Conservation (phyloP, 2,797 vertebrate species). For the Tangara arthus region DNA sequence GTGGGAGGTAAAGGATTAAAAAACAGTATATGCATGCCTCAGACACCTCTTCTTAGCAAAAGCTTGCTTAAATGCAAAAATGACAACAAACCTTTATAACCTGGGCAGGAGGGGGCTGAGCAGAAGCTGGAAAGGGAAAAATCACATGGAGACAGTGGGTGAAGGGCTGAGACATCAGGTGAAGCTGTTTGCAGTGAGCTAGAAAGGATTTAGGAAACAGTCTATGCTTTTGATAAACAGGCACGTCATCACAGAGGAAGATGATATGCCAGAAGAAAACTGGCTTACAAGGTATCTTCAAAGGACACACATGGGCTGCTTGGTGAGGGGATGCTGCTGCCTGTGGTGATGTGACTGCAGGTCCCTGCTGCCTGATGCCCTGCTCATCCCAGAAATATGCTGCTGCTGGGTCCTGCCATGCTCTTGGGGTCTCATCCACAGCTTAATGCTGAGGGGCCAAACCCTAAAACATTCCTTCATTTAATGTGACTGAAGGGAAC, state of each 20-base stretch:
- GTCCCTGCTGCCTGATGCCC: not conserved
- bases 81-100: not conserved
- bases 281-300: not conserved
- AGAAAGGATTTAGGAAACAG: constrained; percentile 18
- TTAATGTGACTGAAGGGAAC: not conserved
- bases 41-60: constrained; percentile 53
- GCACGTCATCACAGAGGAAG: not conserved
- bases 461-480: not conserved
- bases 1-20: constrained; percentile 59
- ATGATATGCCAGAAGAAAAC: not conserved
- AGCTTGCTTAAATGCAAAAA: constrained; percentile 21
- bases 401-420: not conserved
- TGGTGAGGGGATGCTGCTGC: not conserved
- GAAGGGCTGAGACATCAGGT: not conserved
- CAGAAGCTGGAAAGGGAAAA: not conserved
- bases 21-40: constrained; percentile 7
- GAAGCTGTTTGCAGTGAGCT: constrained; percentile 11
- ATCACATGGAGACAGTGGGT: not conserved
- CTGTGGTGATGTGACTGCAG: not conserved
- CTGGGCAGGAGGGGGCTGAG: not conserved
- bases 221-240: constrained; percentile 12
- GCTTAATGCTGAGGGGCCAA: not conserved
- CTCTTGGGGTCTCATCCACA: not conserved
- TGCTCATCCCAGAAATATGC: not conserved
- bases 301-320: not conserved